Evolutionary conservation across 2,113 vertebrate genomes (phyloP), one percentile per base, ranked within the genome.

Genomic region (Fregata magnificens): DNA sequence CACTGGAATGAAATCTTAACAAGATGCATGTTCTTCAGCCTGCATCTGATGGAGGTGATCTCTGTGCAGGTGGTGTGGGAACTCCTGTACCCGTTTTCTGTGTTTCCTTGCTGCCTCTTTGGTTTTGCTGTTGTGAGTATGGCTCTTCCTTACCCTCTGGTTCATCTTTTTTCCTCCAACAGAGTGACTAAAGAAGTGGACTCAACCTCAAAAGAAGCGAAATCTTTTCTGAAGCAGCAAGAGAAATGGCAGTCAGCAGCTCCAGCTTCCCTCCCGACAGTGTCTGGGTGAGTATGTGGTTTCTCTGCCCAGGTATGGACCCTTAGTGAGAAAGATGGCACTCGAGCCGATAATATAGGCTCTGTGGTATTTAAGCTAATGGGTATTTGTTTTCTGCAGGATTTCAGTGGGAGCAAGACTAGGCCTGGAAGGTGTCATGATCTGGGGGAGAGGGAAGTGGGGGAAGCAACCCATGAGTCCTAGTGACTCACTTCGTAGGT

Each of bases 151-250:
- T 59, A 96, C 72, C 38, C 28, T 84, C 82, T 65, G 50, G 0
- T 89, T 91, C 65, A 20, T 52, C 17, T 95, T 61, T 82, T 82
- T 82, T 71, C 38, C 36, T 90, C 49, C 17, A 25, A 92, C 97
- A 99, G 99, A 97, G 99, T 99, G 67, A 98, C 98, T 76, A 99
- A 99, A 97, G 99, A 99, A 96, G 99, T 99, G 15, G 98, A 99
- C 24, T 98, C 98, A 22, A 95, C 98, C 80, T 99, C 99, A 47
- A 99, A 96, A 94, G 99, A 99, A 98, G 99, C 99, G 12, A 99
- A 98, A 94, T 98, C 82, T 74, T 99, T 99, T 70, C 96, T 99
- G 77, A 99, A 99, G 94, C 98, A 98, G 72, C 98, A 98, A 22
- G 98, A 98, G 83, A 98, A 97, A 29, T 26, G 86, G 31, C 97